Base-by-base conservation (phyloP, 1,140 invertebrate genomes). In the Habropoda laboriosa region DNA sequence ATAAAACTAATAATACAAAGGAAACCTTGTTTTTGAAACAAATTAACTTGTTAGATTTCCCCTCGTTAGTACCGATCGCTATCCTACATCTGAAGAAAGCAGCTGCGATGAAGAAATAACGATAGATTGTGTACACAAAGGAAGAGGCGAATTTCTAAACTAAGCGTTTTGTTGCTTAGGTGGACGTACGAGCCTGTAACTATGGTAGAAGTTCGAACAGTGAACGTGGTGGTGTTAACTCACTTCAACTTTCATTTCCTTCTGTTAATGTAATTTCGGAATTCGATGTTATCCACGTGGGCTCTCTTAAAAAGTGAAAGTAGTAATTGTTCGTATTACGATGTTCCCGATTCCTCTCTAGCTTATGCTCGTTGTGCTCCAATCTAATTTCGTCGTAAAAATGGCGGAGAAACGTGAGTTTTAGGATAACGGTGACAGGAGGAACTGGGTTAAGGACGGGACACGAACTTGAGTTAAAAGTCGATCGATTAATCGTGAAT, bases 401-500 rank as follows among this genome's bases (percentile, higher is more conserved):
- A 66, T 16, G 45, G 45, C 47, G 42, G 12, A 61, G 53, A 8
- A 21, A 21, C 51, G 57, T n/a, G 58, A 75, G 78, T 78, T 84
- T 60, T 47, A 49, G 71, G 49, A n/a, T 64, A 79, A 82, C 35
- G 60, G 30, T 72, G 64, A 79, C 42, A 55, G 47, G 75, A 55
- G 47, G 75, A 88, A 84, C 63, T 83, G 53, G 85, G 83, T 88
- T 88, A 86, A 87, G 83, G 84, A 82, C 78, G 63, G 27, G 42
- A 13, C 40, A 45, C 42, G 40, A 60, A 45, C 57, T 70, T 58
- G 38, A 16, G 63, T 27, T 32, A 32, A n/a, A n/a, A 60, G 35
- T 73, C 61, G 80, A 82, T 79, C 82, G 82, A 85, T 86, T 85
- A 87, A 83, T 85, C 68, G 72, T 78, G 32, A 86, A 83, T 80